A percentile compares a stretch with the other conserved stretches of the same genome.
These are phyloP conservation scores for Pelecanus crispus DNA, from an alignment of 2,113 vertebrate genomes.

Conservation along the genomic window DNA sequence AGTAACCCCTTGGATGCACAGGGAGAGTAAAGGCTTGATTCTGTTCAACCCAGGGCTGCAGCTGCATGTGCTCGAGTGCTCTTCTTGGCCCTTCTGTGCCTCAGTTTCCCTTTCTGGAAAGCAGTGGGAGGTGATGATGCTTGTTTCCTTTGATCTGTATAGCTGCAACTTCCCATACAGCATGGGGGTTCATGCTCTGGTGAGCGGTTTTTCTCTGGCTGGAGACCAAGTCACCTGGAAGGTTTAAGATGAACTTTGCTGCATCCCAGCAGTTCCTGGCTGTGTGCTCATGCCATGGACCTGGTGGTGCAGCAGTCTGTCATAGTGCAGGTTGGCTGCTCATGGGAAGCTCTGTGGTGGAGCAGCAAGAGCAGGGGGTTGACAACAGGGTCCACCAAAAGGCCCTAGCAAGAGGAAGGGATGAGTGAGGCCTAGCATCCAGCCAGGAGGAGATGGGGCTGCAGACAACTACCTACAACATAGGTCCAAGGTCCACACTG, in stretches of 20 bases:
- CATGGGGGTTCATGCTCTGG: too few relatives aligned
- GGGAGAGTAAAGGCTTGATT: not conserved
- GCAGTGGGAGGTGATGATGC: too few relatives aligned
- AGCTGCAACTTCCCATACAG: not conserved
- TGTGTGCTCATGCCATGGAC: fast-evolving
- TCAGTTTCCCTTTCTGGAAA: not conserved
- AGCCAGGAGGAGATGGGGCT: not conserved
- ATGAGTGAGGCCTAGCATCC: not conserved
- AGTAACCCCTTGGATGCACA: fast-evolving
- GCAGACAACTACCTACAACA: not conserved
- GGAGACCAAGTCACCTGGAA: not conserved
- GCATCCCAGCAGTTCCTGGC: fast-evolving
- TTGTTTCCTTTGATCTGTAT: not conserved
- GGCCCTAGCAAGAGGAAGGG: not conserved
- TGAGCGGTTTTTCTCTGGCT: not conserved
- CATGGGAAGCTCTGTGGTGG: not conserved
- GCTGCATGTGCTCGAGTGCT: not conserved
- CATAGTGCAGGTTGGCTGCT: fast-evolving
- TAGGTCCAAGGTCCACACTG: fast-evolving
- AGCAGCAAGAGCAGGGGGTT: not conserved
- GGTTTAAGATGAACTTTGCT: not conserved
- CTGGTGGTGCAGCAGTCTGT: not conserved
- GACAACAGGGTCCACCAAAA: not conserved
- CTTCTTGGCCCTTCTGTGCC: not conserved
- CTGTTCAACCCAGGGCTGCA: not conserved